Evolutionary conservation across 2,888 invertebrate species (phyloP).

Genomic region (Lordiphosa fenestrarum): DNA sequence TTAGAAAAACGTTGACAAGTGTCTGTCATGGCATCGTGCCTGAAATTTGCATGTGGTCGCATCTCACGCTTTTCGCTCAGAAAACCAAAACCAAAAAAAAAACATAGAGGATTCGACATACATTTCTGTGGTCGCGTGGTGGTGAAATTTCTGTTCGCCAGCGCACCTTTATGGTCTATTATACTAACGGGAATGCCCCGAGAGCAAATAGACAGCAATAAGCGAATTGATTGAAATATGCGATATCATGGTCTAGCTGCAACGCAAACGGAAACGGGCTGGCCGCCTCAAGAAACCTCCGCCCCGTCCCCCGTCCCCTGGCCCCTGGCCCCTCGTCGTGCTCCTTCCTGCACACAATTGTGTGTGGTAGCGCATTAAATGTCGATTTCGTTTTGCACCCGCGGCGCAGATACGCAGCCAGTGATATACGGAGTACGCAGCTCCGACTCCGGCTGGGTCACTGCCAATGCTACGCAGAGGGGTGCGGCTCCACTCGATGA

Average conservation of each 20-base stretch:
- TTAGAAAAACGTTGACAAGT: conserved; percentile 63
- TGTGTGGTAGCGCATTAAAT: conserved; percentile 73
- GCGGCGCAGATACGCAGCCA: conserved; percentile 65
- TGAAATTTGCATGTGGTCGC: conserved; percentile 66
- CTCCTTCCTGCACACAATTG: conserved; percentile 30
- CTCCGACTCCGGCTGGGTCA: conserved; percentile 47
- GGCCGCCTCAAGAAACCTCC: conserved; percentile 9
- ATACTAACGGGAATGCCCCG: conserved; percentile 71
- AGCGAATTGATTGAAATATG: conserved; percentile 72
- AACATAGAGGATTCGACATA: conserved; percentile 22
- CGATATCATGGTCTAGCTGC: conserved; percentile 68
- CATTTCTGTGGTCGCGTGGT: conserved; percentile 26
- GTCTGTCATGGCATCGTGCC: conserved; percentile 62
- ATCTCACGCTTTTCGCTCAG: conserved; percentile 58
- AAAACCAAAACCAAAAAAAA: conserved; percentile 5
- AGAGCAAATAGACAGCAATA: conserved; percentile 63
- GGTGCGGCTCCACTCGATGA: conserved; percentile 46
- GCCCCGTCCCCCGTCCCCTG: conserved; percentile 1
- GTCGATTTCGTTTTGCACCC: conserved; percentile 72
- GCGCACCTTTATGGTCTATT: conserved; percentile 73
- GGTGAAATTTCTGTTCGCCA: conserved; percentile 42
- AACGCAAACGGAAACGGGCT: conserved; percentile 61
- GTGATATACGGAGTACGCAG: conserved; percentile 52
- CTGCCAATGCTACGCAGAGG: conserved; percentile 65
- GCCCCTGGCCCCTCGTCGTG: background rate